Base-by-base conservation (phyloP, 1,140 invertebrate species). In the Neodiprion virginianus region DNA sequence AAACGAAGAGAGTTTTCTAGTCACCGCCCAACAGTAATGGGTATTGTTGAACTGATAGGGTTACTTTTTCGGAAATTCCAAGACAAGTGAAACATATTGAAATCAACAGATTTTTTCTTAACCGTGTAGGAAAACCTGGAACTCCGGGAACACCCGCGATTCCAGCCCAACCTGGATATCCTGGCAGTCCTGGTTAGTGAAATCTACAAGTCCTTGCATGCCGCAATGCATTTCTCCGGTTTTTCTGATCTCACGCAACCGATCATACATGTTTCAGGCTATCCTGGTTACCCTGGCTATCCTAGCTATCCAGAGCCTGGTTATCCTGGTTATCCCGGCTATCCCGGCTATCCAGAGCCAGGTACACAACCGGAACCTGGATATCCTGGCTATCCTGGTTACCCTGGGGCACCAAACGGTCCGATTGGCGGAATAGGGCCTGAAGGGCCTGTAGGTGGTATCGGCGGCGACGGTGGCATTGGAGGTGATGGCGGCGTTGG, bases 251-350 rank as follows among this genome's bases (percentile, higher is more conserved):
- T 40, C 2, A 40, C 28, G 28, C 28, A 40, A 40, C 5, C 28
- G 28, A 40, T 40, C 5, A 40, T 40, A 5, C 5, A 40, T 40
- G 28, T 40, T 40, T 5, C 5, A 40, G 28, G 28, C 5, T 40
- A 40, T 40, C 28, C 28, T 40, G 72, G 71, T 8, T 21, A 28
- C 23, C 69, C 75, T 23, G 21, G 72, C 14, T 40, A 72, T 69
- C 50, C 78, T 50, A 85, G 89, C 69, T 86, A 90, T 81, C 89
- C 90, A 78, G 2, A 61, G 78, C 82, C 12, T 76, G 76, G 77
- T 83, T 47, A 72, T 49, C 11, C 73, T 14, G 48, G 69, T 23
- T 21, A 66, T 47, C 73, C 68, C 8, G 69, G 50, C 17, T n/a
- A 74, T 49, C 53, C 74, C 14, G 73, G 73, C 40, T 28, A 78